These are phyloP conservation scores for Aspidapion aeneum DNA, from an alignment of 2,888 invertebrate species.

Conservation along the genomic window DNA sequence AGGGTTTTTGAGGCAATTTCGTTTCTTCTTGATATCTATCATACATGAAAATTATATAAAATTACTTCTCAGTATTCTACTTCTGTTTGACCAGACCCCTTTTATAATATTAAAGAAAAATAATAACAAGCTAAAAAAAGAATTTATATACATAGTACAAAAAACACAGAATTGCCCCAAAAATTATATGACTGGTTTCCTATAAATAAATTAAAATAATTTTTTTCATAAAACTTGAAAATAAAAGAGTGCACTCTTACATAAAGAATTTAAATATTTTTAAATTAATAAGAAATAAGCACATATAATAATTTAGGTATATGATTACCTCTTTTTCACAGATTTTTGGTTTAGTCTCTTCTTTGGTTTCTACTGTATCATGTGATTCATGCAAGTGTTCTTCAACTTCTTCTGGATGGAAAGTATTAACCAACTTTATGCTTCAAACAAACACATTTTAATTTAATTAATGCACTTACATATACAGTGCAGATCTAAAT, in stretches of 20 bases:
- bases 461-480: not conserved
- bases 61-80: slow-evolving; percentile 27
- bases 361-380: slow-evolving; percentile 16
- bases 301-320: too few species aligned
- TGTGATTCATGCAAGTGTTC: slow-evolving; percentile 30
- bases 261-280: too few species aligned
- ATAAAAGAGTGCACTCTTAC: too few species aligned
- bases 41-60: slow-evolving; percentile 38
- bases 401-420: slow-evolving; percentile 40
- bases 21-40: not conserved
- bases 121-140: not conserved
- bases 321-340: slow-evolving; percentile 32
- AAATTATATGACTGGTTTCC: not conserved
- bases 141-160: not conserved
- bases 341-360: slow-evolving; percentile 37
- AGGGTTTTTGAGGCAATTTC: slow-evolving; percentile 58
- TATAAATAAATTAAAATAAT: too few species aligned
- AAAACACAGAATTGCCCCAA: not conserved
- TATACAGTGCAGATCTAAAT: too few species aligned
- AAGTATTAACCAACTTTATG: slow-evolving; percentile 44
- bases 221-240: too few species aligned
- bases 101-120: slow-evolving; percentile 49
- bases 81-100: too few species aligned
- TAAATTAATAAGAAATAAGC: too few species aligned
- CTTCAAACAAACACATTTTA: slow-evolving; percentile 23